Evolutionary conservation across 2,113 vertebrate species (phyloP), one percentile per base, ranked within the genome.

Genomic region (Peromyscus polionotus): DNA sequence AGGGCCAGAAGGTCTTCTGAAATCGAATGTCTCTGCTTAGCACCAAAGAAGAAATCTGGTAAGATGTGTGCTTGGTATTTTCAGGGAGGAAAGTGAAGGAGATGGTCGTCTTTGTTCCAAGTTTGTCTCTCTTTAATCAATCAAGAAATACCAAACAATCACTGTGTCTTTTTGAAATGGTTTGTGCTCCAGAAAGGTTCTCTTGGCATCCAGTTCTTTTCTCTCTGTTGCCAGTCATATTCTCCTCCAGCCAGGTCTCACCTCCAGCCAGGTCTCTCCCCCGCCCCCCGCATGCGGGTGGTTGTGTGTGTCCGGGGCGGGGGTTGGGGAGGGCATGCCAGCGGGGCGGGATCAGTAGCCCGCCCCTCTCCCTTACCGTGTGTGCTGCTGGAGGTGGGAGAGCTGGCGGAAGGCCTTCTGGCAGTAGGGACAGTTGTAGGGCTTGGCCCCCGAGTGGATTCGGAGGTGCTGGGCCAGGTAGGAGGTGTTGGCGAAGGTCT

Each of bases 301-400:
- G 97, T 94, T 97, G 96, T 97, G 90, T 96, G 59, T 97, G 94
- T 98, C 97, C 97, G 10, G 98, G 98, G 98, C 97, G 98, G 98
- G 98, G 98, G 98, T 98, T 98, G 98, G 98, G 98, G 96, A 97
- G 98, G 98, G 98, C 98, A 99, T 99, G 98, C 99, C 98, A 98
- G 98, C 98, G 97, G 98, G 98, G 91, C 95, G 31, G 97, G 96
- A 96, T 93, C 97, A 90, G 98, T 97, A 97, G 98, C 98, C 98
- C 95, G 98, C 98, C 98, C 98, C 98, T 98, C 98, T 98, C 99
- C 98, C 99, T 99, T 99, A 99, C 99, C 99, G 99, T 99, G 99
- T 99, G 99, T 99, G 99, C 98, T 99, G 99, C 99, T 99, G 99
- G 98, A 99, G 99, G 99, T 99, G 99, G 98, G 99, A 99, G 98